Evolutionary conservation across 2,797 vertebrate species (phyloP).

Genomic region (Malacoraja senta): DNA sequence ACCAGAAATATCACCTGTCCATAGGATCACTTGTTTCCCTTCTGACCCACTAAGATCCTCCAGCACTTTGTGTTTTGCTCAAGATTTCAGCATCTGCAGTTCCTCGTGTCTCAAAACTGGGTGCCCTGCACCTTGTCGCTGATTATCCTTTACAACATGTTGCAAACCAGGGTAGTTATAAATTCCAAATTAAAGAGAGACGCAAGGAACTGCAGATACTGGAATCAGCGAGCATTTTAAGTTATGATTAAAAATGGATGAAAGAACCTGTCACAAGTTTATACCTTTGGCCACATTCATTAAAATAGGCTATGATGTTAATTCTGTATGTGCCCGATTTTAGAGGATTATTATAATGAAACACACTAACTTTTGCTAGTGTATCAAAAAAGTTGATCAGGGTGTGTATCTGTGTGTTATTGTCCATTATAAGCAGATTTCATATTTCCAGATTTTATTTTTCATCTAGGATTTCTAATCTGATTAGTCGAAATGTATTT

Average conservation of each 20-base stretch:
- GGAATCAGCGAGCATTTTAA: too few relatives aligned
- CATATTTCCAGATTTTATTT: neutral
- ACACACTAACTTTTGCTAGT: neutral
- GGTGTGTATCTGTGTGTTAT: neutral
- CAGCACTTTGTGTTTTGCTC: too few relatives aligned
- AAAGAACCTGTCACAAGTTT: neutral
- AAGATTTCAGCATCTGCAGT: too few relatives aligned
- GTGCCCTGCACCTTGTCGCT: too few relatives aligned
- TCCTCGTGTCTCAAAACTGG: too few relatives aligned
- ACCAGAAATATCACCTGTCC: too few relatives aligned
- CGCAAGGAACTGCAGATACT: neutral
- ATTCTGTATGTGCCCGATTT: neutral
- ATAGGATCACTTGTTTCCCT: too few relatives aligned
- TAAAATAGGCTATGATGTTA: neutral
- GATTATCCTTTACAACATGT: neutral
- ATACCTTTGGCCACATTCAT: neutral
- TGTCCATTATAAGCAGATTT: neutral
- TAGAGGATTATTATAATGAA: neutral
- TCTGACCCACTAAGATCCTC: too few relatives aligned
- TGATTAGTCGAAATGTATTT: neutral
- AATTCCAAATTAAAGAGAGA: neutral
- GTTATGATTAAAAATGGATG: neutral
- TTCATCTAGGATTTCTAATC: neutral
- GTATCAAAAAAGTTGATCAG: neutral
- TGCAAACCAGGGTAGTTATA: neutral